phyloP scores from a whole-genome alignment of 2,113 vertebrate genomes.

The Sebastes fasciatus region DNA sequence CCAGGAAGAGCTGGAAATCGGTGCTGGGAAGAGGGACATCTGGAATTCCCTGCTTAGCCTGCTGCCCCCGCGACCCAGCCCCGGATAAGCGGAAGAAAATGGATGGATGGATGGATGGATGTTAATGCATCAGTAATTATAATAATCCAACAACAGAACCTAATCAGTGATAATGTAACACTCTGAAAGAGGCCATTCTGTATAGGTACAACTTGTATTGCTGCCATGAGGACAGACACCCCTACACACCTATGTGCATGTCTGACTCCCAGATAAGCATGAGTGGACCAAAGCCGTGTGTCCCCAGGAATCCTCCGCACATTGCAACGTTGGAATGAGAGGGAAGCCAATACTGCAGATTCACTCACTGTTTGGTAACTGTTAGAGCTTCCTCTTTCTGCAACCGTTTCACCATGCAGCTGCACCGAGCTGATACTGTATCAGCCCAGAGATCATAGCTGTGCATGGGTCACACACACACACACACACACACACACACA shows the following conservation, averaged over 20 bases:
- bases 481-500: not conserved
- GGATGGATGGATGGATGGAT: no score
- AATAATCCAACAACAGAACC: no score
- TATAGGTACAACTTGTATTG: not conserved
- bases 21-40: no score
- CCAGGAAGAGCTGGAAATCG: no score
- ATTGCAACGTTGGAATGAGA: not conserved
- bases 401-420: slow-evolving; percentile 59
- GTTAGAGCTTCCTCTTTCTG: slow-evolving; percentile 60
- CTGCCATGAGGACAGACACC: not conserved
- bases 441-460: slow-evolving; percentile 59
- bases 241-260: not conserved
- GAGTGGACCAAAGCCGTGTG: not conserved
- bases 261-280: not conserved
- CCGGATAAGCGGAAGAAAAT: no score
- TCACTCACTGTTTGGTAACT: slow-evolving; percentile 58
- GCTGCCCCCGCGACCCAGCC: no score
- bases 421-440: slow-evolving; percentile 69
- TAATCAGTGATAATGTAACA: no score
- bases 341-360: slow-evolving; percentile 54
- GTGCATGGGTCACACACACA: not conserved
- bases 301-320: not conserved
- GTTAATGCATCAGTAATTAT: no score
- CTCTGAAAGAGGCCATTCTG: not conserved
- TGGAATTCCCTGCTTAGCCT: no score